phyloP scores from a whole-genome alignment of 1,140 invertebrate genomes.

The Bathynomus jamesi region DNA sequence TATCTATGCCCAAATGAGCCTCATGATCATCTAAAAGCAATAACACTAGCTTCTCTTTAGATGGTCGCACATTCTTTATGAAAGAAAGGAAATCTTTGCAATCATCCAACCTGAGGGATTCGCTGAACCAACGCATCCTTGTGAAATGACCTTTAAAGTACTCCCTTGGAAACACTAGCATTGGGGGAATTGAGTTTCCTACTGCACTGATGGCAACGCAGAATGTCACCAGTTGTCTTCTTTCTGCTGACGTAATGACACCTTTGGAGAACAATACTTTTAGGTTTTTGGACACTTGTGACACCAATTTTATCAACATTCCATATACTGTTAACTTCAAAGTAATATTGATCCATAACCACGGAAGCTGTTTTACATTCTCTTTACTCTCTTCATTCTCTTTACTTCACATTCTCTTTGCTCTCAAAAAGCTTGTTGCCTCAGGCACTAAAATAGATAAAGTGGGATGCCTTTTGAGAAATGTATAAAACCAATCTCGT shows the following conservation, averaged over 20 bases:
- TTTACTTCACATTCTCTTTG: no score
- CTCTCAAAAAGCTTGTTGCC: no score
- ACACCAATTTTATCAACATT: no score
- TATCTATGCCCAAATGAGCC: no score
- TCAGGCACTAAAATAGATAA: no score
- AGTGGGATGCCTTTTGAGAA: no score
- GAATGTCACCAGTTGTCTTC: slow-evolving; percentile 14
- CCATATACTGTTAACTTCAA: no score
- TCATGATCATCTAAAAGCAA: slow-evolving; percentile 7
- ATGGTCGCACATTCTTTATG: neutral
- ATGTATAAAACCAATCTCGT: no score
- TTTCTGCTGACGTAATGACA: neutral
- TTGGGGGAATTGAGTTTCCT: slow-evolving; percentile 9
- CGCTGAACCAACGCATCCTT: slow-evolving; percentile 5
- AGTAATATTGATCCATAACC: no score
- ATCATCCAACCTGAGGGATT: slow-evolving; percentile 13
- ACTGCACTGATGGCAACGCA: slow-evolving; percentile 14
- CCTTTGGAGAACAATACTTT: slow-evolving; percentile 2
- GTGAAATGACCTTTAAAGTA: slow-evolving; percentile 6
- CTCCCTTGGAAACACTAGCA: slow-evolving; percentile 15
- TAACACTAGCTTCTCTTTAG: neutral
- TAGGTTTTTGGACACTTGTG: slow-evolving; percentile 19
- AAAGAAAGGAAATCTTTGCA: neutral
- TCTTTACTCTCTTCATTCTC: no score
- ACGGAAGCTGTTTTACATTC: no score